Percentiles rank a stretch among this genome's conserved stretches.
Evolutionary conservation across 2,888 invertebrate genomes (phyloP).

Genomic region (Labia minor): DNA sequence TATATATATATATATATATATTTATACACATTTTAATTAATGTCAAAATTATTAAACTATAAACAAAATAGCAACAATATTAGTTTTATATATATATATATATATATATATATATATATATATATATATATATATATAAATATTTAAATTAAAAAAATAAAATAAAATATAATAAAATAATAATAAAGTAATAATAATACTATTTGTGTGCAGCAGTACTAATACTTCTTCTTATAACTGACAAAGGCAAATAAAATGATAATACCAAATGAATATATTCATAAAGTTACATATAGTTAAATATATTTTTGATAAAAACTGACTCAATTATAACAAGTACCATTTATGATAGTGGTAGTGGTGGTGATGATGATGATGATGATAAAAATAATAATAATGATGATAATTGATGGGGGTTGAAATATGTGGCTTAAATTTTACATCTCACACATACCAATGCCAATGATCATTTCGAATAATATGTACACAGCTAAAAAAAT

Average conservation of each 20-base stretch:
- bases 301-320: not conserved
- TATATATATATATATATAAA: too few species aligned
- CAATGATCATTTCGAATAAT: not conserved
- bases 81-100: too few species aligned
- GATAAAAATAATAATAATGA: too few species aligned
- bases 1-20: too few species aligned
- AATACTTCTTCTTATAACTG: not conserved
- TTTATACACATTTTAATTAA: too few species aligned
- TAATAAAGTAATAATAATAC: not conserved
- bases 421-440: not conserved
- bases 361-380: too few species aligned
- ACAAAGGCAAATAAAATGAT: constrained; percentile 2
- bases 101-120: too few species aligned
- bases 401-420: not conserved
- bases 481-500: constrained; percentile 7
- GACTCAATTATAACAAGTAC: not conserved
- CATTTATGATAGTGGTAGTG: too few species aligned
- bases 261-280: not conserved
- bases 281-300: not conserved
- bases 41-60: too few species aligned
- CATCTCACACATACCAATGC: constrained; percentile 3
- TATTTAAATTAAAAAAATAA: not conserved
- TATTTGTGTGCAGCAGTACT: not conserved
- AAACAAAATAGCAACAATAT: too few species aligned
- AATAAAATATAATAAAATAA: not conserved